Evolutionary conservation across 1,140 invertebrate species (phyloP), one percentile per base, ranked within the genome.

Genomic region (Neodiprion lecontei): DNA sequence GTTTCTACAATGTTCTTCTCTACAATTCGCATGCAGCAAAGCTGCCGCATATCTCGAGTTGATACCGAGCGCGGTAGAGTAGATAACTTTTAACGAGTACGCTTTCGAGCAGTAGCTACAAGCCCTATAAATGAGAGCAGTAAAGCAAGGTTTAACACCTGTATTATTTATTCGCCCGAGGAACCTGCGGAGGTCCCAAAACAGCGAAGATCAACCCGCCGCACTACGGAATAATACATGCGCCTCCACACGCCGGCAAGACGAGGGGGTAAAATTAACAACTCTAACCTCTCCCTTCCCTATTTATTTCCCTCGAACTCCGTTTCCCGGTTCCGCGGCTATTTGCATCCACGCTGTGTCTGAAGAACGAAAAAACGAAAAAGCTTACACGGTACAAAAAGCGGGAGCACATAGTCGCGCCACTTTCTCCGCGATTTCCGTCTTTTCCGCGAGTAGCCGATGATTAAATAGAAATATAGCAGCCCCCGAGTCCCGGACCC

Each of bases 391-490:
- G 17, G 17, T 21, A 21, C 17, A 21, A 21, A 21, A 21, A 21
- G 17, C 17, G 17, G 17, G 17, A 5, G 28, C 28, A 5, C 1
- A 40, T 1, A 40, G 28, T 40, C 28, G 1, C 28, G 28, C 28
- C 28, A 40, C 28, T 40, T 40, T 5, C 28, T 40, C 28, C 28
- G 28, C 28, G 28, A 40, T 61, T 61, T 61, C 53, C 53, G 11
- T 61, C n/a, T 61, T 61, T 61, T 61, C 8, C 53, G 28, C 28
- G 28, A 2, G 1, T 61, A n/a, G 53, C 53, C 53, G 77, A 79
- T 82, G 81, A 78, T 77, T 79, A 82, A 82, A 82, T 78, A 82
- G 74, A 75, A 80, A 82, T 82, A 82, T 40, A 40, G 28, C 2
- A 40, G 5, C 28, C 28, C 2, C 28, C 76, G 74, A 40, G 28